A percentile compares a stretch with the other conserved stretches of the same genome.
Conservation (phyloP, 2,113 vertebrate species). For the Ptilonorhynchus violaceus region DNA sequence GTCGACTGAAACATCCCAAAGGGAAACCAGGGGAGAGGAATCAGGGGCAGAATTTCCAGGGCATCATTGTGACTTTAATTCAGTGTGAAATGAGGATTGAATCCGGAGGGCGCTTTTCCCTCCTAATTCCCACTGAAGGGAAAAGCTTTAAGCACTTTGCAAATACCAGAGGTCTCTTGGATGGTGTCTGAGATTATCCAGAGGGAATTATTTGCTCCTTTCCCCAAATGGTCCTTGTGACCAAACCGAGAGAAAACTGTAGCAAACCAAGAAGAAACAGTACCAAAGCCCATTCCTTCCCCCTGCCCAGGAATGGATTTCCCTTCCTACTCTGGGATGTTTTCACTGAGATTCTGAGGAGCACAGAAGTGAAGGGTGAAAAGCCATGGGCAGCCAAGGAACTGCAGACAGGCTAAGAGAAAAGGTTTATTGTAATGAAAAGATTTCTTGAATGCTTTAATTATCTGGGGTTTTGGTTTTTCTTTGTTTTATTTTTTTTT, state of each 20-base stretch:
- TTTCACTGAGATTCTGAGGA: background rate
- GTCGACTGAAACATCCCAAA: background rate
- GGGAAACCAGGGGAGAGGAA: background rate
- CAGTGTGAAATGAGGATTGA: background rate
- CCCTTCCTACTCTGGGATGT: background rate
- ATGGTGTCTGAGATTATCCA: background rate
- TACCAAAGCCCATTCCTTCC: background rate
- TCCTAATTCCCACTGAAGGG: background rate
- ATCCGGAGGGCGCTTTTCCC: background rate
- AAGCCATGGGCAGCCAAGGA: background rate
- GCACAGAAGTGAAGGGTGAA: background rate
- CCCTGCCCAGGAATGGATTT: background rate
- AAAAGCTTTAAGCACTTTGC: background rate
- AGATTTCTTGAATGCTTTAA: background rate
- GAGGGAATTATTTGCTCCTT: background rate
- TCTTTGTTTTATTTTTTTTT: background rate
- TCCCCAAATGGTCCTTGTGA: background rate
- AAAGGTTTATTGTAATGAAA: background rate
- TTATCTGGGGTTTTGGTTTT: background rate
- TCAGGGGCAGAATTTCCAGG: background rate
- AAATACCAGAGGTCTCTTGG: background rate
- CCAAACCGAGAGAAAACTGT: background rate
- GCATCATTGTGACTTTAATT: background rate
- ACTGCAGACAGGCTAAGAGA: background rate
- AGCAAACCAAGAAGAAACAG: background rate